Conservation (phyloP, 2,888 invertebrate genomes). For the Ptychoptera contaminata region DNA sequence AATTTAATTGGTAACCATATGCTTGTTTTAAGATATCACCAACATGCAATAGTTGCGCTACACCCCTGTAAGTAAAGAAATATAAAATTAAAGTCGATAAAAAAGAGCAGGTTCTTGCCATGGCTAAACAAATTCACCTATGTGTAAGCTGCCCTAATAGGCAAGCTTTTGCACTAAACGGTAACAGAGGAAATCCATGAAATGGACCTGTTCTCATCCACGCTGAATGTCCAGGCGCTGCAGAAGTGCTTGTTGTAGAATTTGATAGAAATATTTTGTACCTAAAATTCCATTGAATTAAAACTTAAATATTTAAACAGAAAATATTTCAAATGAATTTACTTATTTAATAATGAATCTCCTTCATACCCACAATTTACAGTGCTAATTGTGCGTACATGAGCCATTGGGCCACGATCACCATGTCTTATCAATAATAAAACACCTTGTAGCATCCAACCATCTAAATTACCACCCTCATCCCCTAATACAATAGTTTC, state of each 20-base stretch:
- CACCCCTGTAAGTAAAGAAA: constrained; percentile 36
- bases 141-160: constrained; percentile 40
- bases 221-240: constrained; percentile 39
- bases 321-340: constrained; percentile 14
- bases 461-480: constrained; percentile 42
- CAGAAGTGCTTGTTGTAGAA: constrained; percentile 18
- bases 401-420: constrained; percentile 74
- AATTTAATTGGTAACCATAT: constrained; percentile 33
- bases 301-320: constrained; percentile 9
- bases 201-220: constrained; percentile 71
- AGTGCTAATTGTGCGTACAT: constrained; percentile 59
- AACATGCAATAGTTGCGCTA: constrained; percentile 65
- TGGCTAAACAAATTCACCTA: not conserved
- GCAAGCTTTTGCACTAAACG: constrained; percentile 49
- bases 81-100: not conserved
- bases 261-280: constrained; percentile 28
- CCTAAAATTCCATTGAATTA: constrained; percentile 18
- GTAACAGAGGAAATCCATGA: constrained; percentile 67
- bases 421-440: constrained; percentile 73
- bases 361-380: constrained; percentile 53
- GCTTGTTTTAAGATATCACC: constrained; percentile 50
- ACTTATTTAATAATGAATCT: constrained; percentile 29
- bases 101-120: not conserved
- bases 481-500: constrained; percentile 49
- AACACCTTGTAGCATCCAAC: constrained; percentile 34